Evolutionary conservation across 2,888 invertebrate species (phyloP).

Genomic region (Elegia similella): DNA sequence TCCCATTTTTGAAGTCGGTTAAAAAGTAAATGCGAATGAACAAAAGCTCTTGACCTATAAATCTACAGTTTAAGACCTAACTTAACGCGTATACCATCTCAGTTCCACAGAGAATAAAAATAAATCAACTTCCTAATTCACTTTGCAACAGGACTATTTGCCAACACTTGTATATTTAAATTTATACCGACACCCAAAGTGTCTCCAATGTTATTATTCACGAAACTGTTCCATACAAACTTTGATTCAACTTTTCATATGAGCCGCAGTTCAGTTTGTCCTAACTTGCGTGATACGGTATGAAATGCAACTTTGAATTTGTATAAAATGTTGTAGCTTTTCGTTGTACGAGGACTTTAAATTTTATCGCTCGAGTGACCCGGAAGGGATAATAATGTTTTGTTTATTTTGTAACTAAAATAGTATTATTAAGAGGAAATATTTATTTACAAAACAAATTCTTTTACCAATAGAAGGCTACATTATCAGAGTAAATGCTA

Average conservation of each 20-base stretch:
- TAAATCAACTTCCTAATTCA: conserved; percentile 5
- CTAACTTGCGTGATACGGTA: not conserved
- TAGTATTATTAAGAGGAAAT: too few species aligned
- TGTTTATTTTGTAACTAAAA: too few species aligned
- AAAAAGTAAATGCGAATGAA: not conserved
- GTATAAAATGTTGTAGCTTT: not conserved
- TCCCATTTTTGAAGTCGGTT: too few species aligned
- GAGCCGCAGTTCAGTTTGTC: not conserved
- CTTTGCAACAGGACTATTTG: not conserved
- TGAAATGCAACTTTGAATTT: conserved; percentile 6
- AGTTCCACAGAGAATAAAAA: not conserved
- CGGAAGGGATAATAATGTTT: not conserved
- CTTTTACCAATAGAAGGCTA: too few species aligned
- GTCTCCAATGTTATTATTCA: conserved; percentile 6
- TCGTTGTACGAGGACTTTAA: not conserved
- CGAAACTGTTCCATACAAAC: conserved; percentile 8
- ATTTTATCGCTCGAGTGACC: not conserved
- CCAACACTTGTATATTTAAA: conserved; percentile 10
- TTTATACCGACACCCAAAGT: conserved; percentile 7
- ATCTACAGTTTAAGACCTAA: not conserved
- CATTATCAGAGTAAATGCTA: too few species aligned
- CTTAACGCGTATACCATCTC: not conserved
- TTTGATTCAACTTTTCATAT: conserved; percentile 12
- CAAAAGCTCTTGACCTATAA: not conserved
- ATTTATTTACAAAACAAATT: too few species aligned